Evolutionary conservation across 2,113 vertebrate genomes (phyloP), one percentile per base, ranked within the genome.

Genomic region (Tupaia chinensis): DNA sequence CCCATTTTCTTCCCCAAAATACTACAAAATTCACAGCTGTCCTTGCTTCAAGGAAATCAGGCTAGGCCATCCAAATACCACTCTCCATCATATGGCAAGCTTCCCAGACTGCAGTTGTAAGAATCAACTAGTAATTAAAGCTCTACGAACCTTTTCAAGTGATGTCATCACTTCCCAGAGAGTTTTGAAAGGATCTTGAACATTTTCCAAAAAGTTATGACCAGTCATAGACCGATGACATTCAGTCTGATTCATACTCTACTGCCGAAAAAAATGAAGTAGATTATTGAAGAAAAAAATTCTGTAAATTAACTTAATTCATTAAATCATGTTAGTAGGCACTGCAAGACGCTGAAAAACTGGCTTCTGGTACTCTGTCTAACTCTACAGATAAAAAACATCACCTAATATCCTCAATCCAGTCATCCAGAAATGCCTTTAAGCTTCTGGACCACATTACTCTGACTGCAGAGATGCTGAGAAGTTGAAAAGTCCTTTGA

Each of bases 111-210:
- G n/a, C 72, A 63, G 32, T 65, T 2, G 4, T 27, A 68, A n/a
- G 87, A 61, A 95, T 95, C 81, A 93, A 72, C 81, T 56, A 87
- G 70, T 85, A 91, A 97, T 96, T 89, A 96, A 91, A 94, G 72
- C 77, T 87, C 79, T 54, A 56, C 61, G 84, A 92, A 90, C 63
- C 91, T 83, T 94, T 78, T 73, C 84, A 65, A 94, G 76, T 87
- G 86, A 96, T 89, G 70, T 94, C 96, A 96, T 80, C 93, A 74
- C 89, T 96, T 96, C 58, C 32, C 76, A 54, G 95, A 76, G 90
- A 73, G 76, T 94, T 95, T 89, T 80, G 74, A 93, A 91, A 84
- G 76, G 93, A 95, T 88, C 89, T 76, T 86, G 77, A 94, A 91
- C 77, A 74, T 60, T 77, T 78, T 93, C 87, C 95, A 94, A 81